Evolutionary conservation across 92 coral and sea anemone species (phyloP).

Genomic region (Montipora capitata): DNA sequence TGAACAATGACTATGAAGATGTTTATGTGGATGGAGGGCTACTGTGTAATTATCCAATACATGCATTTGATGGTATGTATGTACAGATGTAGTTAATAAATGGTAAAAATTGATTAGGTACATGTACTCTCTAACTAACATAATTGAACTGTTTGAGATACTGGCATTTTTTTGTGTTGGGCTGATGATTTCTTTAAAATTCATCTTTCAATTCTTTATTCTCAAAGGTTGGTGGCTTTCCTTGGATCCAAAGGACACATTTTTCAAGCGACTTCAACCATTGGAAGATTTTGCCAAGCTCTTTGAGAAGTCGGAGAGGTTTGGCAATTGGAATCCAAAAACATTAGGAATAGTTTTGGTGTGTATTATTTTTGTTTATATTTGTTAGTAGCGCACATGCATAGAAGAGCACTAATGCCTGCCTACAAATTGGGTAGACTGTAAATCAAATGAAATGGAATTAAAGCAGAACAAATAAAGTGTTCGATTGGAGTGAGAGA

Average conservation of each 20-base stretch:
- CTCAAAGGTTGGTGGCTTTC: constrained; percentile 97
- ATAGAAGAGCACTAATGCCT: no score
- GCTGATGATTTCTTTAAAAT: no score
- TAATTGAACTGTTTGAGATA: no score
- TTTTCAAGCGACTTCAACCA: constrained; percentile 97
- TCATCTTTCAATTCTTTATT: not conserved
- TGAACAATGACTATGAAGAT: constrained; percentile 95
- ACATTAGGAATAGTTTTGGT: constrained; percentile 97
- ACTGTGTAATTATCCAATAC: constrained; percentile 96
- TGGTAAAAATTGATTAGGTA: no score
- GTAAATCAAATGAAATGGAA: no score
- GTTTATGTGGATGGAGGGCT: constrained; percentile 99
- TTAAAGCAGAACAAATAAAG: no score
- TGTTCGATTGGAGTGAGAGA: no score
- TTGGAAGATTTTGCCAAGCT: constrained; percentile 95
- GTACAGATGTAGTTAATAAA: not conserved
- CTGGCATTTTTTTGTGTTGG: no score
- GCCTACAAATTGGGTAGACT: no score
- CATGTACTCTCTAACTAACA: no score
- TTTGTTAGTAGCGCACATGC: not conserved
- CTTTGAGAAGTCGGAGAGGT: constrained; percentile 98
- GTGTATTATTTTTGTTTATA: constrained; percentile 15
- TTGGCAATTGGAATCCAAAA: constrained; percentile 91
- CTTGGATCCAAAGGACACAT: constrained; percentile 95
- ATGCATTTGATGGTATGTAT: constrained; percentile 95